These are phyloP conservation scores for Emys orbicularis DNA, from an alignment of 2,797 vertebrate species.

Conservation along the genomic window DNA sequence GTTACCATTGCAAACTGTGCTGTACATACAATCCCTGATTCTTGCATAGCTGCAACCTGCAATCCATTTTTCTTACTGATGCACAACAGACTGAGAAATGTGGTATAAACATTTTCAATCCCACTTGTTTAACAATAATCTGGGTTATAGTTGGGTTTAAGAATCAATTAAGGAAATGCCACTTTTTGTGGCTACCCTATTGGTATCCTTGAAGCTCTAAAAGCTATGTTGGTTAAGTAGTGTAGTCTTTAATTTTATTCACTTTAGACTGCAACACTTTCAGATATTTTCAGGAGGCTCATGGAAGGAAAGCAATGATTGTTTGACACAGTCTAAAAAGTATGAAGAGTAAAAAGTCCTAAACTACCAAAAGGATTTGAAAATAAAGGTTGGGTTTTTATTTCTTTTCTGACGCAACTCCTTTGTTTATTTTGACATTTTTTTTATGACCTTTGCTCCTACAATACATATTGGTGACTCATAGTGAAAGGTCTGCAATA, in stretches of 20 bases:
- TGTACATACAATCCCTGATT: neutral
- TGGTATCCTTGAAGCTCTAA: neutral
- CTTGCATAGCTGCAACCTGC: neutral
- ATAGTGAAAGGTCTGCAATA: neutral
- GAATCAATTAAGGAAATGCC: neutral
- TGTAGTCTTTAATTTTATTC: slow-evolving; percentile 39
- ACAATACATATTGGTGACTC: neutral
- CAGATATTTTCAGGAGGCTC: slow-evolving; percentile 7
- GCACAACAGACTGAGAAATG: neutral
- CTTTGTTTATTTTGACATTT: slow-evolving; percentile 7
- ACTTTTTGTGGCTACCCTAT: neutral
- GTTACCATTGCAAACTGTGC: neutral
- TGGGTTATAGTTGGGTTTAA: neutral
- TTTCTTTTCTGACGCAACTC: slow-evolving; percentile 1
- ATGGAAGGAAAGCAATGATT: neutral
- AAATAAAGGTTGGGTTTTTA: slow-evolving; percentile 1
- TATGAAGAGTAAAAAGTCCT: neutral
- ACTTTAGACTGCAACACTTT: neutral
- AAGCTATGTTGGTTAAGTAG: neutral
- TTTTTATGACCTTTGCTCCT: slow-evolving; percentile 11
- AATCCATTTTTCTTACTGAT: neutral
- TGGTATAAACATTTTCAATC: neutral
- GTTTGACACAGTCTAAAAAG: neutral
- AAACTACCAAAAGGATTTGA: slow-evolving; percentile 13
- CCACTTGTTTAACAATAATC: neutral